These are phyloP conservation scores for Cyphomyrus plagiostoma DNA, from an alignment of 2,113 vertebrate species.

Conservation along the genomic window DNA sequence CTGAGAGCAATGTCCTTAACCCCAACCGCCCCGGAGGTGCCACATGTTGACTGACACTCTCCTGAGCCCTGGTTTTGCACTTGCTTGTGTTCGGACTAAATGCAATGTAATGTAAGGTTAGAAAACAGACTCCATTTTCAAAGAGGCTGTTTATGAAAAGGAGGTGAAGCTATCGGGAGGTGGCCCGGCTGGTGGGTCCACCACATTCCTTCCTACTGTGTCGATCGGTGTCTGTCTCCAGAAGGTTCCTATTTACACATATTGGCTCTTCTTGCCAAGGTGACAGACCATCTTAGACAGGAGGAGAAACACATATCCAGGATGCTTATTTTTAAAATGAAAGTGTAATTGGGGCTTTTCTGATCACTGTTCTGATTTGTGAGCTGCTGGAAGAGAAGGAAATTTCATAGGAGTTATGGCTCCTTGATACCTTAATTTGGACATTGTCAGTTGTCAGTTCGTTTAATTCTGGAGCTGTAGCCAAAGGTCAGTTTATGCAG, in stretches of 20 bases:
- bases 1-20: background rate
- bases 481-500: background rate
- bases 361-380: slow-evolving; percentile 10
- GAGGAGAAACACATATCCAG: background rate
- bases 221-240: background rate
- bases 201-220: background rate
- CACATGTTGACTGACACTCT: background rate
- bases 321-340: slow-evolving; percentile 6
- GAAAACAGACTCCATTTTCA: background rate
- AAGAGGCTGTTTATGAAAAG: background rate
- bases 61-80: background rate
- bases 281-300: slow-evolving; percentile 7
- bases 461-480: background rate
- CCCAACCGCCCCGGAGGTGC: background rate
- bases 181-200: background rate
- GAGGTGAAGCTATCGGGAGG: background rate
- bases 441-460: too few species aligned
- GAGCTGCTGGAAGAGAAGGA: background rate
- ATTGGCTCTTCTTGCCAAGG: background rate
- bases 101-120: background rate
- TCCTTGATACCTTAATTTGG: background rate
- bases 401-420: background rate
- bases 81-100: background rate
- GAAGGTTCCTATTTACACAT: background rate
- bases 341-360: slow-evolving; percentile 9